phyloP scores from a whole-genome alignment of 2,888 invertebrate species.

The Xylophagus ater region DNA sequence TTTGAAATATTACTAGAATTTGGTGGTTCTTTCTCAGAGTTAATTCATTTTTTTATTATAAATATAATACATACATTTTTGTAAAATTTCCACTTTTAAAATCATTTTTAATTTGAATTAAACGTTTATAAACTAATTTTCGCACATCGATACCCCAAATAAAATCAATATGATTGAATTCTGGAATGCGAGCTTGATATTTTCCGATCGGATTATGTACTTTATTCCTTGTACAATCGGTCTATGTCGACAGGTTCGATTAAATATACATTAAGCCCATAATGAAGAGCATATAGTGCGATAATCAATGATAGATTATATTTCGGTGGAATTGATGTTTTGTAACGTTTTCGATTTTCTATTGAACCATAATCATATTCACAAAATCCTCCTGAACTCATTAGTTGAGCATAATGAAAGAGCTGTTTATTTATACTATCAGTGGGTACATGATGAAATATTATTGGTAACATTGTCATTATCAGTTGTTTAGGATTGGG shows the following conservation, averaged over 20 bases:
- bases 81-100: constrained; percentile 18
- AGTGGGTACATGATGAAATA: constrained; percentile 50
- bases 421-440: constrained; percentile 44
- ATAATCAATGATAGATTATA: constrained; percentile 40
- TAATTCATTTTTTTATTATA: too few species aligned
- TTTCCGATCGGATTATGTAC: constrained; percentile 25
- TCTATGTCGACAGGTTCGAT: constrained; percentile 35
- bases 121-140: constrained; percentile 20
- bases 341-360: constrained; percentile 41
- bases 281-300: constrained; percentile 42
- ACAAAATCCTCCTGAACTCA: constrained; percentile 30
- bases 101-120: constrained; percentile 19
- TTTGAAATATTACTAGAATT: too few species aligned
- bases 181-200: neutral
- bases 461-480: constrained; percentile 45
- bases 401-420: constrained; percentile 43
- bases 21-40: too few species aligned
- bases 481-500: constrained; percentile 37
- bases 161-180: constrained; percentile 28
- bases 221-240: constrained; percentile 22
- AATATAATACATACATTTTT: constrained; percentile 9
- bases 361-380: constrained; percentile 43
- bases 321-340: constrained; percentile 38
- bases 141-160: constrained; percentile 22
- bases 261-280: constrained; percentile 46